Evolutionary conservation across 2,888 invertebrate genomes (phyloP), one percentile per base, ranked within the genome.

Genomic region (Drosophila falleni): DNA sequence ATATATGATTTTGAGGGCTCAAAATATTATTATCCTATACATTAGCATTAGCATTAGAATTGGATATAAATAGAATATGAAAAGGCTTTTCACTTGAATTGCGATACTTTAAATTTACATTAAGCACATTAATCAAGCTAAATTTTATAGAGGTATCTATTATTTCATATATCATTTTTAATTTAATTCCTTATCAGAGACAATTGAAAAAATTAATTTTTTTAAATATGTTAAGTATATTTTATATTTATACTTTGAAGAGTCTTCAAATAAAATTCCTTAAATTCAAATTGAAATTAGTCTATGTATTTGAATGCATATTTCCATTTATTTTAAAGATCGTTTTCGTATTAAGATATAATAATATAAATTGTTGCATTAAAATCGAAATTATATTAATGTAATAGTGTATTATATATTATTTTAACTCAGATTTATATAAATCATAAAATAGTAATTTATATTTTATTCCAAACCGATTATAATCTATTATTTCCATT

Each of bases 31-130:
- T 44, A 44, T 55, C 55, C 19, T 23, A 19, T 33, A 55, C 19
- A 33, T 55, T 44, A 42, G 33, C 5, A 13, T 11, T 10, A 16
- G 11, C 41, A 39, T 44, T 35, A 13, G 53, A 44, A 26, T 35
- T 19, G 10, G 55, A 15, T 31, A 47, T 37, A 44, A 61, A 73
- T 56, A 67, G 47, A 51, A 39, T n/a, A 23, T 23, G 37, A 8
- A 51, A 29, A 23, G 19, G 4, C 15, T 60, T 60, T 69, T 55
- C 62, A 67, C 16, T 49, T 60, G 26, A 53, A 47, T 53, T 39
- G 31, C 15, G 15, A 16, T 19, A 39, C 13, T 44, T 37, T 10
- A 19, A 35, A 15, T 60, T 60, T 15, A 44, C n/a, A 13, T 35
- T 37, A 41, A 41, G 16, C 23, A 26, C 19, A 19, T 19, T 19